A percentile compares a stretch with the other conserved stretches of the same genome.
These are phyloP conservation scores for Fundulus diaphanus DNA, from an alignment of 2,797 vertebrate species.

Conservation along the genomic window DNA sequence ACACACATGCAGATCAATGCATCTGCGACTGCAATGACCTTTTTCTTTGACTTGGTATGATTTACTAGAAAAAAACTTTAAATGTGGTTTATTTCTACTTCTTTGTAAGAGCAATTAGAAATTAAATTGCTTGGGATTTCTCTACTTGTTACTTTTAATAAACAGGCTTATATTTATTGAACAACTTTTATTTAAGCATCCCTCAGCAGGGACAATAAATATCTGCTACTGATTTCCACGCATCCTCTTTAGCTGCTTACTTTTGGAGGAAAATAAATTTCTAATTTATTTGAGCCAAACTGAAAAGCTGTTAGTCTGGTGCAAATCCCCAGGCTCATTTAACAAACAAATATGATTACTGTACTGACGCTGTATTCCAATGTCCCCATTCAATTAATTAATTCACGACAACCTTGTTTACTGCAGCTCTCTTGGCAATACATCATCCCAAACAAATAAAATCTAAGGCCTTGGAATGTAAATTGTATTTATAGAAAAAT, in stretches of 20 bases:
- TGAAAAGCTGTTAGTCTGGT: constrained; percentile 28
- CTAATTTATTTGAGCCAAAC: constrained; percentile 28
- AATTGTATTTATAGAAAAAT: constrained; percentile 38
- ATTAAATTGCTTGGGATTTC: neutral
- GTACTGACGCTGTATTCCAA: constrained; percentile 19
- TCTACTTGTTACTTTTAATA: constrained; percentile 3
- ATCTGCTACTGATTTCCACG: neutral
- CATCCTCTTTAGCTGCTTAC: constrained; percentile 17
- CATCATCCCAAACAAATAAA: constrained; percentile 20
- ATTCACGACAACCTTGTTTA: constrained; percentile 22
- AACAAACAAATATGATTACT: constrained; percentile 43
- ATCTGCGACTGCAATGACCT: neutral
- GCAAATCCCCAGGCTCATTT: constrained; percentile 26
- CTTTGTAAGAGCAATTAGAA: neutral
- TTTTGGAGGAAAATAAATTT: constrained; percentile 13
- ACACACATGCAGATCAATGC: neutral
- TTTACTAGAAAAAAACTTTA: neutral
- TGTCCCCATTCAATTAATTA: constrained; percentile 43
- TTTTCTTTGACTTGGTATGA: neutral
- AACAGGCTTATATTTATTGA: constrained; percentile 8
- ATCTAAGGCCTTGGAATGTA: constrained; percentile 17
- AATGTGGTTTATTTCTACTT: neutral
- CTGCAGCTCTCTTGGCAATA: constrained; percentile 1
- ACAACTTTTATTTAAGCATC: neutral
- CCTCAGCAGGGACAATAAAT: neutral